phyloP scores from a whole-genome alignment of 2,113 vertebrate genomes.

The Semnornis frantzii region DNA sequence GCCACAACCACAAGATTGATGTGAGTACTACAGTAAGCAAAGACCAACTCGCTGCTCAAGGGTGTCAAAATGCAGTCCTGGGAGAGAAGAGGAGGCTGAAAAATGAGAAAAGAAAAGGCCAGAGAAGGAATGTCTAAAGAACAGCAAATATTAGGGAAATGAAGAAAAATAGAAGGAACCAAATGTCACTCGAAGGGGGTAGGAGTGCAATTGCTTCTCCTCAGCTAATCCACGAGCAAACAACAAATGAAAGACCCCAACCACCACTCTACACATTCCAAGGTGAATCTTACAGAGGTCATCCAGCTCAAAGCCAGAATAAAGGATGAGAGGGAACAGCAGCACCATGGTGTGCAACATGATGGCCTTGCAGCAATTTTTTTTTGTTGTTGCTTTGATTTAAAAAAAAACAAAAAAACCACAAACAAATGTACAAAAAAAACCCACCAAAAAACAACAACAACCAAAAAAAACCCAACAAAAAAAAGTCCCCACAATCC shows the following conservation, averaged over 20 bases:
- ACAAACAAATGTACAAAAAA: background rate
- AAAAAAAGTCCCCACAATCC: too few relatives aligned
- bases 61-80: conserved; percentile 40
- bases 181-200: conserved; percentile 47
- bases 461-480: too few relatives aligned
- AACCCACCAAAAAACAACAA: background rate
- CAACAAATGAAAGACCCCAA: background rate
- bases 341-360: background rate
- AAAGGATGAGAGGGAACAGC: background rate
- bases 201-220: conserved; percentile 33
- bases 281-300: background rate
- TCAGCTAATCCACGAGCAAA: conserved; percentile 23
- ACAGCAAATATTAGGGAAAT: conserved; percentile 64
- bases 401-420: background rate
- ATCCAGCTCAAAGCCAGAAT: background rate
- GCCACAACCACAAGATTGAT: conserved; percentile 59
- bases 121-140: conserved; percentile 20
- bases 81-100: conserved; percentile 42
- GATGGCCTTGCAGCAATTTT: background rate
- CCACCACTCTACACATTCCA: background rate
- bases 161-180: conserved; percentile 47
- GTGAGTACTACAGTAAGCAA: conserved; percentile 62
- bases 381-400: background rate
- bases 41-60: conserved; percentile 45
- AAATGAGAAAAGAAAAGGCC: conserved; percentile 67